Evolutionary conservation across 2,888 invertebrate genomes (phyloP).

Genomic region (Drosophila melanosoma): DNA sequence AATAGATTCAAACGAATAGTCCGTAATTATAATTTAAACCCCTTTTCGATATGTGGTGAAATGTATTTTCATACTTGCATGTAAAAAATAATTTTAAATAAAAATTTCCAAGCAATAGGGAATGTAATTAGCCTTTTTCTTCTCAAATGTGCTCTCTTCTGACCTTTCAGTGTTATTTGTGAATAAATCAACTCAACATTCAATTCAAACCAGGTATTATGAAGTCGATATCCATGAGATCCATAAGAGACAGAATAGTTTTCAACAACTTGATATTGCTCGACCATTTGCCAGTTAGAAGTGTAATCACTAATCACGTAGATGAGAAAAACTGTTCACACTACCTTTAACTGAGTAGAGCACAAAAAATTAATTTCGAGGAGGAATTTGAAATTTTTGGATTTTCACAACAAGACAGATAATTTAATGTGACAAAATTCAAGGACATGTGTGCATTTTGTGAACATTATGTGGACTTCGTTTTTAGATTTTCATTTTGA

Average conservation of each 20-base stretch:
- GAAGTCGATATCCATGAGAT: background rate
- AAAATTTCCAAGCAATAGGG: slow-evolving; percentile 75
- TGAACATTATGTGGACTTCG: background rate
- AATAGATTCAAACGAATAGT: slow-evolving; percentile 86
- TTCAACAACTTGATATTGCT: background rate
- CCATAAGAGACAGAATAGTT: background rate
- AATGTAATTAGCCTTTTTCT: slow-evolving; percentile 41
- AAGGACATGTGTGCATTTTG: background rate
- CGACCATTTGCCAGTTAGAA: background rate
- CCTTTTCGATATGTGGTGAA: slow-evolving; percentile 75
- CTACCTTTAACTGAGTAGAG: background rate
- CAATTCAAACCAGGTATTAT: background rate
- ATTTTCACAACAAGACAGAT: background rate
- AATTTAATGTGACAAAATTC: background rate
- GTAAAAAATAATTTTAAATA: slow-evolving; percentile 77
- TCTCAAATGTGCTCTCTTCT: background rate
- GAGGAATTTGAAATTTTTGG: background rate
- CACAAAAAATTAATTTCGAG: background rate
- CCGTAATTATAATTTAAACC: slow-evolving; percentile 50
- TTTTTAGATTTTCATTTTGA: background rate
- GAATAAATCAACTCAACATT: background rate
- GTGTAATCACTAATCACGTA: background rate
- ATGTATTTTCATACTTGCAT: slow-evolving; percentile 81
- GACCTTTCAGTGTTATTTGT: background rate
- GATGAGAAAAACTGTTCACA: background rate